Evolutionary conservation across 2,888 invertebrate species (phyloP).

Genomic region (Acrocera orbiculus): DNA sequence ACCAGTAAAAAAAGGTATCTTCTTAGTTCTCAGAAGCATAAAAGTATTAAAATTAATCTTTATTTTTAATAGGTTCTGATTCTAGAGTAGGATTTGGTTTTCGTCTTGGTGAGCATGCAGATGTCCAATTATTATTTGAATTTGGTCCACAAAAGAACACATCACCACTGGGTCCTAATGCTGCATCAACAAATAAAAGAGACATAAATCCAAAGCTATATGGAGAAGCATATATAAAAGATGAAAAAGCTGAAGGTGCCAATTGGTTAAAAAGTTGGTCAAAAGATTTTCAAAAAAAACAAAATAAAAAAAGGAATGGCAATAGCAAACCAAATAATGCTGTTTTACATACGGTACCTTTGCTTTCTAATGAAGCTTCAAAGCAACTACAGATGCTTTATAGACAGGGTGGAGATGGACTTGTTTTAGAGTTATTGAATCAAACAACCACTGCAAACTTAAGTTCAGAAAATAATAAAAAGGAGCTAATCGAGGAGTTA

Average conservation of each 20-base stretch:
- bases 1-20: constrained; percentile 69
- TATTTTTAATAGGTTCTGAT: constrained; percentile 47
- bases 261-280: constrained; percentile 46
- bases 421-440: too few relatives aligned
- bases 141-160: constrained; percentile 65
- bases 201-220: constrained; percentile 21
- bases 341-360: constrained; percentile 27
- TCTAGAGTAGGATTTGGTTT: constrained; percentile 64
- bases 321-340: neutral
- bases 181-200: constrained; percentile 21
- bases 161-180: constrained; percentile 39
- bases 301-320: constrained; percentile 8
- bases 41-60: neutral
- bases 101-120: constrained; percentile 62
- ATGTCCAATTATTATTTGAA: constrained; percentile 59
- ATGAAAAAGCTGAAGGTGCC: constrained; percentile 32
- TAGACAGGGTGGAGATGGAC: too few relatives aligned
- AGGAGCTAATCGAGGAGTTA: too few relatives aligned
- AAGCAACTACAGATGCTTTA: constrained; percentile 27
- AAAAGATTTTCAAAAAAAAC: constrained; percentile 32
- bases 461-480: too few relatives aligned
- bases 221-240: constrained; percentile 4
- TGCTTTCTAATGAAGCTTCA: constrained; percentile 28
- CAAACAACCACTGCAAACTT: too few relatives aligned
- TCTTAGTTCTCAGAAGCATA: too few relatives aligned